A percentile compares a stretch with the other conserved stretches of the same genome.
Conservation (phyloP, 2,888 invertebrate genomes). For the Melinaea marsaeus region DNA sequence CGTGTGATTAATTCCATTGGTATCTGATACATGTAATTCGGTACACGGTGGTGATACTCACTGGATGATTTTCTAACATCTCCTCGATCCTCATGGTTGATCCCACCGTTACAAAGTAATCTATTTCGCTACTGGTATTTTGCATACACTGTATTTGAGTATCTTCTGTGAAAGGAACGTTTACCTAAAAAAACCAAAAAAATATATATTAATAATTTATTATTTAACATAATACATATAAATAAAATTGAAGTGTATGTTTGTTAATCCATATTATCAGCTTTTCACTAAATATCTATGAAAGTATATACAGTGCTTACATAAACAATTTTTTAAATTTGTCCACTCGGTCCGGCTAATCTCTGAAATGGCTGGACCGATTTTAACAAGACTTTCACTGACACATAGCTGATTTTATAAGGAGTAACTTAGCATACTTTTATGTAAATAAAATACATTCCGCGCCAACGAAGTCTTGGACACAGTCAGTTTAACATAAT, state of each 20-base stretch:
- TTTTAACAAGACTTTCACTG: too few relatives aligned
- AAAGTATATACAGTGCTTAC: too few relatives aligned
- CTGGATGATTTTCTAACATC: slow-evolving; percentile 73
- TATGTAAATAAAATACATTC: too few relatives aligned
- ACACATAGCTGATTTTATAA: too few relatives aligned
- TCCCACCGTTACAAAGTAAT: slow-evolving; percentile 87
- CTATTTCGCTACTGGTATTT: slow-evolving; percentile 85
- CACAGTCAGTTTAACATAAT: slow-evolving; percentile 8
- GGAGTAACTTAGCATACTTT: too few relatives aligned
- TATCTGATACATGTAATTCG: slow-evolving; percentile 1
- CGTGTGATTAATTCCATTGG: neutral
- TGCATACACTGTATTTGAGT: slow-evolving; percentile 86
- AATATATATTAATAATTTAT: neutral
- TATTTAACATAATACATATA: neutral
- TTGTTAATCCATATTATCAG: too few relatives aligned
- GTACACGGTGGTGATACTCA: slow-evolving; percentile 39
- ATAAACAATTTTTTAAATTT: too few relatives aligned
- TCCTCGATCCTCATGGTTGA: slow-evolving; percentile 72
- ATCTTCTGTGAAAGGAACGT: slow-evolving; percentile 82
- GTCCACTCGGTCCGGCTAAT: too few relatives aligned
- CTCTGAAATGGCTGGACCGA: too few relatives aligned
- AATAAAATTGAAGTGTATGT: too few relatives aligned
- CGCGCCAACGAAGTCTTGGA: neutral
- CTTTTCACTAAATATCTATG: too few relatives aligned
- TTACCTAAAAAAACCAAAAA: slow-evolving; percentile 69